Percentiles rank a stretch among this genome's conserved stretches.
These are phyloP conservation scores for Ammodytes marinus DNA, from an alignment of 2,113 vertebrate species.

Conservation along the genomic window DNA sequence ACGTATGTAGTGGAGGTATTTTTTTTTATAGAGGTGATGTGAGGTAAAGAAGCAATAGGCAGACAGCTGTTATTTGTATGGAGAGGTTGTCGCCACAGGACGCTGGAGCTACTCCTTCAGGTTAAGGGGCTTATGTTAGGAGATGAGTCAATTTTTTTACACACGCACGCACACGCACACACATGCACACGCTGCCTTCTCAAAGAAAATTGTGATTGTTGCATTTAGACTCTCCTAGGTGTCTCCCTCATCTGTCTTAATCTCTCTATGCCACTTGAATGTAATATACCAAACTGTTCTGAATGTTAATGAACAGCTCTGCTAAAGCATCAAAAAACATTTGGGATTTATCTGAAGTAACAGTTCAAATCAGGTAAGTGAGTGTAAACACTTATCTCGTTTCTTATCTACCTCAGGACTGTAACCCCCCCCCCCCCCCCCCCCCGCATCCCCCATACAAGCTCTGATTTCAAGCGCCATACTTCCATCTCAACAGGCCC, in stretches of 20 bases:
- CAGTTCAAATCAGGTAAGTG: slow-evolving; percentile 13
- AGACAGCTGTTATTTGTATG: not conserved
- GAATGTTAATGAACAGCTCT: slow-evolving; percentile 58
- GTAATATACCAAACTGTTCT: slow-evolving; percentile 25
- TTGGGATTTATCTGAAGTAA: slow-evolving; percentile 33
- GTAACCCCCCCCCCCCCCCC: not conserved
- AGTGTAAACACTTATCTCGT: slow-evolving; percentile 25
- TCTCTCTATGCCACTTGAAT: slow-evolving; percentile 45
- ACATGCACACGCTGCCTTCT: not conserved
- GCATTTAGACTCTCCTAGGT: slow-evolving; percentile 12
- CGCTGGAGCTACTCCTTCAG: slow-evolving; percentile 46
- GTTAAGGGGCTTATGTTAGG: slow-evolving; percentile 2
- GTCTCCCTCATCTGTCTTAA: slow-evolving; percentile 41
- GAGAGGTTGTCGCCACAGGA: not conserved
- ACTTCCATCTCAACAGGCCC: slow-evolving; percentile 32
- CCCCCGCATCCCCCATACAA: not conserved
- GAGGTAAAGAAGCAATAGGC: slow-evolving; percentile 18
- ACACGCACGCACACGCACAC: no score
- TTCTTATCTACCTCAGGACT: slow-evolving; percentile 7
- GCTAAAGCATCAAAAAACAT: slow-evolving; percentile 34
- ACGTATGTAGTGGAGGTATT: slow-evolving; percentile 34
- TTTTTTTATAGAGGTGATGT: slow-evolving; percentile 17
- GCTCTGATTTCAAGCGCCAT: slow-evolving; percentile 45
- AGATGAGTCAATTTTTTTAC: not conserved
- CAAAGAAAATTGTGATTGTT: not conserved